Evolutionary conservation across 2,888 invertebrate genomes (phyloP).

Genomic region (Lasioglossum marginatum): DNA sequence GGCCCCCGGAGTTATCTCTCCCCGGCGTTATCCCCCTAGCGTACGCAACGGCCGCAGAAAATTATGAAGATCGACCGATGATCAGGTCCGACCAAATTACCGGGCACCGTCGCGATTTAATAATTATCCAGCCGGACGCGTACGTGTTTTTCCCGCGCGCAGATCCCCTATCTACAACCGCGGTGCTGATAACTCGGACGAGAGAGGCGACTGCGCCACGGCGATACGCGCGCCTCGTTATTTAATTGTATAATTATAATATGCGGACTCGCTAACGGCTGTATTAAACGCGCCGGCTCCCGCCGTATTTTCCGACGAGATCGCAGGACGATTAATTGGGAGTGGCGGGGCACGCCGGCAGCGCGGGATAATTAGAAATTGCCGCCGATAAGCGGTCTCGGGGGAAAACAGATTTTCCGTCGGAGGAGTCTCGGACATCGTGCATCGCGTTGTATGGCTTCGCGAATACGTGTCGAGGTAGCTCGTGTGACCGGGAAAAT

Average conservation of each 20-base stretch:
- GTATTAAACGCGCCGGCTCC: constrained; percentile 26
- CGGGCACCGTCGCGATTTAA: constrained; percentile 25
- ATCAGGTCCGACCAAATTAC: constrained; percentile 30
- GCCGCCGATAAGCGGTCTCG: constrained; percentile 28
- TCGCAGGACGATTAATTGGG: constrained; percentile 42
- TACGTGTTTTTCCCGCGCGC: constrained; percentile 46
- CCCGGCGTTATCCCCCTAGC: background rate
- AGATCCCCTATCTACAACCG: constrained; percentile 26
- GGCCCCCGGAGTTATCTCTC: constrained; percentile 1
- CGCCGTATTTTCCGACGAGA: constrained; percentile 29
- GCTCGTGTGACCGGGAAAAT: constrained; percentile 9
- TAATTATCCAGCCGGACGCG: constrained; percentile 39
- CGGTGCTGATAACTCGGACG: constrained; percentile 21
- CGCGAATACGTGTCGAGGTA: background rate
- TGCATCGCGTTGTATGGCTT: too few species aligned
- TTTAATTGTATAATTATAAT: constrained; percentile 59
- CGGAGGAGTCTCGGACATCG: background rate
- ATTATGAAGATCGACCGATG: constrained; percentile 34
- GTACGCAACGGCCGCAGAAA: constrained; percentile 5
- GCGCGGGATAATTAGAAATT: constrained; percentile 47
- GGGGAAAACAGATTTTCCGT: background rate
- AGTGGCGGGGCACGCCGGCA: background rate
- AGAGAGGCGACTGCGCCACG: background rate
- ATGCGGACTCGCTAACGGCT: constrained; percentile 16
- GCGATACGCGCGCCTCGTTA: constrained; percentile 13